Percentiles rank a stretch among this genome's conserved stretches.
phyloP scores from a whole-genome alignment of 2,113 vertebrate genomes.

The Gavia stellata region DNA sequence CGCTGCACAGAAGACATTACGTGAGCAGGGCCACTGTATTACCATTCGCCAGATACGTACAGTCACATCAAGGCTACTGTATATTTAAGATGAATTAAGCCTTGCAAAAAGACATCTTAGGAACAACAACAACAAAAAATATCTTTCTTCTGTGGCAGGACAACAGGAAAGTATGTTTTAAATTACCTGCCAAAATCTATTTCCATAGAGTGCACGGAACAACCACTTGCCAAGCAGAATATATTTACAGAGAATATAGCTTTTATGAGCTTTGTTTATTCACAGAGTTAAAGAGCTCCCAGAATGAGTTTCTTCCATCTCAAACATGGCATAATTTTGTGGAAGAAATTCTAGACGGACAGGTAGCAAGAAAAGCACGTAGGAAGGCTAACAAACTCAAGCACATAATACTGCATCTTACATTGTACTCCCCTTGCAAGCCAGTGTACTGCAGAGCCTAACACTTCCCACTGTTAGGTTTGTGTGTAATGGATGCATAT shows the following conservation, averaged over 20 bases:
- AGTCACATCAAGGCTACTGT: not conserved
- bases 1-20: constrained; percentile 68
- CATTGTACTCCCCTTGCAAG: not conserved
- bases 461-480: not conserved
- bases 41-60: rapidly evolving
- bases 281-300: not conserved
- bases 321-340: not conserved
- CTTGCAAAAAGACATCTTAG: not conserved
- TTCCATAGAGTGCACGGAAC: not conserved
- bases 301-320: not conserved
- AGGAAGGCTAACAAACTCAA: not conserved
- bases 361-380: not conserved
- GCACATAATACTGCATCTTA: not conserved
- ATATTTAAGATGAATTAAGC: not conserved
- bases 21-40: not conserved
- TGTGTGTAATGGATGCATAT: not conserved
- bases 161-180: not conserved
- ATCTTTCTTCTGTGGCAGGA: not conserved
- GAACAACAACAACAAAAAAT: not conserved
- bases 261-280: not conserved
- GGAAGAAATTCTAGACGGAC: not conserved
- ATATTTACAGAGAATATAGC: not conserved
- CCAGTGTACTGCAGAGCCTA: not conserved
- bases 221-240: not conserved
- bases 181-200: not conserved